These are phyloP conservation scores for Mamestra brassicae DNA, from an alignment of 2,888 invertebrate genomes.

Conservation along the genomic window DNA sequence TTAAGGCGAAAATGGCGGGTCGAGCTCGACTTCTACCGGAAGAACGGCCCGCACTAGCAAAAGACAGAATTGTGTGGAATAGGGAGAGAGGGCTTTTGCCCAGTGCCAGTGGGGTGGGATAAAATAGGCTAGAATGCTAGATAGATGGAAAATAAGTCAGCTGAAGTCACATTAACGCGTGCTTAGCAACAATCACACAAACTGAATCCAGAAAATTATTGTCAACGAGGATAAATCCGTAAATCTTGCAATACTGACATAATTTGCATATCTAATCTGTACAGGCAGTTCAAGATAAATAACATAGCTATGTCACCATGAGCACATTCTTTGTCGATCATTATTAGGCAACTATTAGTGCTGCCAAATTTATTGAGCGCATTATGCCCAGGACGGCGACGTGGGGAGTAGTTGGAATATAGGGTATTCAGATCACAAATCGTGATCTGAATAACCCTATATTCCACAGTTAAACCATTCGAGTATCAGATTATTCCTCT, in stretches of 20 bases:
- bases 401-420: not conserved
- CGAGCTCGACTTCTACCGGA: not conserved
- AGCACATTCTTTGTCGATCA: constrained; percentile 66
- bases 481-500: no score
- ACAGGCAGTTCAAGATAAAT: constrained; percentile 40
- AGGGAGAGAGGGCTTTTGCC: not conserved
- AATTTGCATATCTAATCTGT: constrained; percentile 31
- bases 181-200: not conserved
- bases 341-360: constrained; percentile 70
- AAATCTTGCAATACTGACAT: constrained; percentile 31
- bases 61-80: not conserved
- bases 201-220: not conserved
- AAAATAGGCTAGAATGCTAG: not conserved
- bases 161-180: not conserved
- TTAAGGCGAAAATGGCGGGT: not conserved
- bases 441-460: no score
- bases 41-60: not conserved
- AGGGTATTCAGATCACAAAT: no score
- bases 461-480: no score
- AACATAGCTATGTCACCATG: constrained; percentile 59
- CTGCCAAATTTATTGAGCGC: constrained; percentile 53
- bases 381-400: constrained; percentile 29
- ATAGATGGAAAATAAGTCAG: not conserved
- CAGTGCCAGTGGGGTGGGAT: not conserved
- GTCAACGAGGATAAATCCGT: constrained; percentile 21